phyloP scores from a whole-genome alignment of 2,888 invertebrate genomes.

The Serripes groenlandicus region DNA sequence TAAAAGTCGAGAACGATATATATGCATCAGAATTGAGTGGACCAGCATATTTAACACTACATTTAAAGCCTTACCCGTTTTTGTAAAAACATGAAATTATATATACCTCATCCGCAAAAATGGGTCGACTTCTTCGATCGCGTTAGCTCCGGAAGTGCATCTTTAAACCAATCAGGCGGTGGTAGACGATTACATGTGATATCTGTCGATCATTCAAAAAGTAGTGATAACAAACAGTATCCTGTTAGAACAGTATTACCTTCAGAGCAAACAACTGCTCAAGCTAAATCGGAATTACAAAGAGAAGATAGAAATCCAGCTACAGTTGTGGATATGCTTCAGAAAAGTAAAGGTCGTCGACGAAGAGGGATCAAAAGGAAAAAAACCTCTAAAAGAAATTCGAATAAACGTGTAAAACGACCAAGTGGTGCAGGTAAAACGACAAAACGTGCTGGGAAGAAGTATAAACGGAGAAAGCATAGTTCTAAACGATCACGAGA shows the following conservation, averaged over 20 bases:
- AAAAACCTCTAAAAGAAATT: constrained; percentile 8
- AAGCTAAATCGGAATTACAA: constrained; percentile 41
- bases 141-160: constrained; percentile 31
- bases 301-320: constrained; percentile 46
- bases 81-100: constrained; percentile 46
- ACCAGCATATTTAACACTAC: constrained; percentile 54
- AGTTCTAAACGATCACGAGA: neutral
- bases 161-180: constrained; percentile 36
- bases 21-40: constrained; percentile 31
- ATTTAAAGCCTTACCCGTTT: constrained; percentile 48
- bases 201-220: constrained; percentile 25
- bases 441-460: neutral
- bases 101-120: constrained; percentile 61
- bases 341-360: constrained; percentile 11
- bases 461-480: too few relatives aligned
- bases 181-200: constrained; percentile 38
- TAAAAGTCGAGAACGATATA: constrained; percentile 29
- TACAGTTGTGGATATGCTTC: constrained; percentile 16
- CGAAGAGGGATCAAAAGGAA: neutral
- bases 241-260: constrained; percentile 35
- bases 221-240: constrained; percentile 10
- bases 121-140: constrained; percentile 60
- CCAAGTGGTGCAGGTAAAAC: neutral
- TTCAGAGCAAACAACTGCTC: constrained; percentile 36
- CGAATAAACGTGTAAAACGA: constrained; percentile 2